These are phyloP conservation scores for Brachypalpus laphriformis DNA, from an alignment of 2,888 invertebrate species.

Conservation along the genomic window DNA sequence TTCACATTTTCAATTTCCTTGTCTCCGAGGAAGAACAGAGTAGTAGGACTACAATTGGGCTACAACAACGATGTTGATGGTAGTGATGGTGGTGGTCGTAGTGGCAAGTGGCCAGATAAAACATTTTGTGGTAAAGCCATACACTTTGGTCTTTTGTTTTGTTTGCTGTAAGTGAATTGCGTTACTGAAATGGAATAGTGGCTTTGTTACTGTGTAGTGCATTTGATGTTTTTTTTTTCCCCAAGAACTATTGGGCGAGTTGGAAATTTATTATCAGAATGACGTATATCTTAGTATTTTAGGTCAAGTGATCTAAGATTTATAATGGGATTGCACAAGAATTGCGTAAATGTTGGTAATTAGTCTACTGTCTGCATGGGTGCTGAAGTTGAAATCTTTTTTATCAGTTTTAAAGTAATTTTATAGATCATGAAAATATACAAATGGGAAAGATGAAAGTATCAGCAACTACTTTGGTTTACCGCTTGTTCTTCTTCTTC, in stretches of 20 bases:
- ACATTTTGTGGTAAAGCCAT: slow-evolving; percentile 54
- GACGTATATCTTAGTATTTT: slow-evolving; percentile 4
- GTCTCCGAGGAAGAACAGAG: slow-evolving; percentile 29
- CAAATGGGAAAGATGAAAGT: too few relatives aligned
- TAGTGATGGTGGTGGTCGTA: not conserved
- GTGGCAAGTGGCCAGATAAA: slow-evolving; percentile 67
- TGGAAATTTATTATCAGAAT: slow-evolving; percentile 12
- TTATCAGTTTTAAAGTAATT: not conserved
- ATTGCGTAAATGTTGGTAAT: not conserved
- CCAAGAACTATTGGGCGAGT: not conserved
- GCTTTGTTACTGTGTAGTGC: slow-evolving; percentile 6
- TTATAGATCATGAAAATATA: not conserved
- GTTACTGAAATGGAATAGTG: slow-evolving; percentile 19
- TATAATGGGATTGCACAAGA: not conserved
- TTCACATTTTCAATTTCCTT: slow-evolving; percentile 68
- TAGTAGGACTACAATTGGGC: not conserved
- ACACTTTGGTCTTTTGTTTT: slow-evolving; percentile 43
- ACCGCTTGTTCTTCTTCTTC: too few relatives aligned
- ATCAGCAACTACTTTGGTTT: too few relatives aligned
- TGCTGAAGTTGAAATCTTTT: not conserved
- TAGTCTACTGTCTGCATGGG: not conserved
- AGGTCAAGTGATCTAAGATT: slow-evolving; percentile 2
- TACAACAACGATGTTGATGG: not conserved
- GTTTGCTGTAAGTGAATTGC: slow-evolving; percentile 39
- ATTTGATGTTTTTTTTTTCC: not conserved